phyloP scores from a whole-genome alignment of 2,797 vertebrate genomes.

The Nasua narica region DNA sequence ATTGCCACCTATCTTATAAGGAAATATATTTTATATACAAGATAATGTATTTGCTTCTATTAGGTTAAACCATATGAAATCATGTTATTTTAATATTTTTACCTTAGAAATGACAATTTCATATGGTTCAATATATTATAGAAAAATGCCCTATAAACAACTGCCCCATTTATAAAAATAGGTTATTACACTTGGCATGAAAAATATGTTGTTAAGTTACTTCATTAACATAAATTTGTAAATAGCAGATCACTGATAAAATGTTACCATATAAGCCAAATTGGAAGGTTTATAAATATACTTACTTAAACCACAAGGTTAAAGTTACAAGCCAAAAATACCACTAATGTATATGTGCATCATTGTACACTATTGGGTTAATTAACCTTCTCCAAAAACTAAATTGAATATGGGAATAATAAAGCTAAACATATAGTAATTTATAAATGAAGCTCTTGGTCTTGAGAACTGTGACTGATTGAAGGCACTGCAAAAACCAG shows the following conservation, averaged over 20 bases:
- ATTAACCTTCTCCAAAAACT: not conserved
- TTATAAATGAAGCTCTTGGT: not conserved
- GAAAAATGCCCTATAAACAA: not conserved
- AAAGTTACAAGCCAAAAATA: not conserved
- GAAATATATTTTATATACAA: not conserved
- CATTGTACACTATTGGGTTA: not conserved
- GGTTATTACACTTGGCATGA: not conserved
- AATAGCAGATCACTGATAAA: not conserved
- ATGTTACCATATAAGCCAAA: not conserved
- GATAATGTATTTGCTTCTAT: not conserved
- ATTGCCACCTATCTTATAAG: not conserved
- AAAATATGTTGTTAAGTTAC: not conserved
- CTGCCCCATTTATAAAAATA: not conserved
- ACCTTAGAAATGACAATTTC: not conserved
- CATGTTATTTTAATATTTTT: not conserved
- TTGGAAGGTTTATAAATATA: not conserved
- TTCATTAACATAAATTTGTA: not conserved
- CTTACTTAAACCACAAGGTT: not conserved
- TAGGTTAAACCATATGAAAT: slow-evolving; percentile 3
- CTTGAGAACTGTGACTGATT: not conserved
- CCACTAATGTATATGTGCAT: not conserved
- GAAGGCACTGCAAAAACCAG: not conserved
- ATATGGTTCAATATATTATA: not conserved
- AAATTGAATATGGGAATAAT: not conserved
- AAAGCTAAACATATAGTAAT: not conserved